These are phyloP conservation scores for Rattus norvegicus DNA, from an alignment of 2,113 vertebrate species.

Conservation along the genomic window DNA sequence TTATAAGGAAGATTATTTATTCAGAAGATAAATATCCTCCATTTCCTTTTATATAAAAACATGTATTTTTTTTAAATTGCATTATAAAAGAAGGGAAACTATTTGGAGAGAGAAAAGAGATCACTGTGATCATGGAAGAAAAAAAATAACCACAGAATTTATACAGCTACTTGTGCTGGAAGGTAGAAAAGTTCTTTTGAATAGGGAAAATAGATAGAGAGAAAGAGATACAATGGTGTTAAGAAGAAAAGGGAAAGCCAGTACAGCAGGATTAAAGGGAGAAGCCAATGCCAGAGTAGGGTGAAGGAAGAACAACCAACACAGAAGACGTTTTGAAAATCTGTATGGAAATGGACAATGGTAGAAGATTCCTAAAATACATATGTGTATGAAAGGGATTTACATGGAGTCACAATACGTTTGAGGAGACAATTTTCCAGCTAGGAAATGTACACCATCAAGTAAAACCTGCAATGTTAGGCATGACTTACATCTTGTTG, in stretches of 20 bases:
- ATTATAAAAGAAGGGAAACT: too few species aligned
- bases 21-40: not conserved
- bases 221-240: not conserved
- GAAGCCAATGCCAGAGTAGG: not conserved
- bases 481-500: not conserved
- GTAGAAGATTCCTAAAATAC: not conserved
- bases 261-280: rapidly evolving
- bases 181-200: not conserved
- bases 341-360: not conserved
- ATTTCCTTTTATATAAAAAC: too few species aligned
- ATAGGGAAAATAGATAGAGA: not conserved
- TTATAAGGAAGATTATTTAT: not conserved
- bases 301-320: not conserved
- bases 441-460: not conserved
- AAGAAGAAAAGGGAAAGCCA: not conserved
- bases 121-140: not conserved
- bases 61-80: not conserved
- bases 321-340: not conserved
- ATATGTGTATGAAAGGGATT: not conserved
- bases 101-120: too few species aligned
- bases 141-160: not conserved
- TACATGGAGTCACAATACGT: not conserved
- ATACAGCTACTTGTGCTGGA: not conserved
- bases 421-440: not conserved
- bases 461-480: not conserved